Evolutionary conservation across 2,797 vertebrate species (phyloP).

Genomic region (Sebastes diaconus): DNA sequence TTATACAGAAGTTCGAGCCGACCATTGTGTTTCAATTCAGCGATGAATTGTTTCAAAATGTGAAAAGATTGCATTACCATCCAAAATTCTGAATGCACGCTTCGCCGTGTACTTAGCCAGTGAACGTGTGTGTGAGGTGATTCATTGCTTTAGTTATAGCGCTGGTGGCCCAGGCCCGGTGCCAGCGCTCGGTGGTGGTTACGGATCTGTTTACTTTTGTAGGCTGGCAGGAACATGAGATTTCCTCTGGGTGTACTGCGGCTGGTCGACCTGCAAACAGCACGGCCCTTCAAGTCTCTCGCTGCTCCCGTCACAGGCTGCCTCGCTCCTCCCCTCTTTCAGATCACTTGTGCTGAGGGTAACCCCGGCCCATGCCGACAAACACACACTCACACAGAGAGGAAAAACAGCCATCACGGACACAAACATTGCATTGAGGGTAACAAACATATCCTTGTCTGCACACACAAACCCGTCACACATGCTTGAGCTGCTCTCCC

Average conservation of each 20-base stretch:
- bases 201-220: conserved; percentile 77
- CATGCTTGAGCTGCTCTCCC: conserved; percentile 26
- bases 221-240: conserved; percentile 79
- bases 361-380: conserved; percentile 28
- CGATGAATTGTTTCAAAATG: not conserved
- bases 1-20: conserved; percentile 13
- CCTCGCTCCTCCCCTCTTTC: not conserved
- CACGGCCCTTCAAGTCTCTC: conserved; percentile 44
- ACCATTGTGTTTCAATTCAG: not conserved
- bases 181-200: conserved; percentile 65
- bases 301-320: conserved; percentile 42
- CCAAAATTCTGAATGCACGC: not conserved
- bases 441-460: not conserved
- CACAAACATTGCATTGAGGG: conserved; percentile 6
- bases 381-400: conserved; percentile 24
- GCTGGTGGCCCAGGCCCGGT: conserved; percentile 59
- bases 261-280: conserved; percentile 66
- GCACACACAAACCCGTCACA: not conserved
- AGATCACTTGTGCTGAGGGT: conserved; percentile 26
- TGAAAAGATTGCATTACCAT: not conserved
- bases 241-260: conserved; percentile 73
- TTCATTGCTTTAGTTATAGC: conserved; percentile 54
- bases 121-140: conserved; percentile 40
- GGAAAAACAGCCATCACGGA: not conserved
- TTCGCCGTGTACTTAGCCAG: not conserved